Percentiles rank a stretch among this genome's conserved stretches.
phyloP scores from a whole-genome alignment of 1,140 invertebrate genomes.

The Conus ventricosus region DNA sequence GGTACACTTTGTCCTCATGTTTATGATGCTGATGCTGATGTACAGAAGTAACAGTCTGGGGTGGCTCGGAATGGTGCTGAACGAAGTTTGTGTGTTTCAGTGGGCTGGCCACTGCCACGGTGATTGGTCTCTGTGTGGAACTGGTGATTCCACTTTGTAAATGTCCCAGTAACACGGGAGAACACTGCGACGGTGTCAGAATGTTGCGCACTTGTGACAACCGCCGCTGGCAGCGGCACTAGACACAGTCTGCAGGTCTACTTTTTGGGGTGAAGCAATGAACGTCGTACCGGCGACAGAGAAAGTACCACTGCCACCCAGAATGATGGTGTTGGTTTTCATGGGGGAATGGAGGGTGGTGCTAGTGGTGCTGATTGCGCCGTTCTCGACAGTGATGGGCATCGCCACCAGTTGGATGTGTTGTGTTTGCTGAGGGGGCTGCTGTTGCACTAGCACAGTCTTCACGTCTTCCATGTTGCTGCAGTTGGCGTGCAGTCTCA shows the following conservation, averaged over 20 bases:
- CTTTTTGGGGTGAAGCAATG: slow-evolving; percentile 48
- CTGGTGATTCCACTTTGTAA: slow-evolving; percentile 59
- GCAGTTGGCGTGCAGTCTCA: slow-evolving; percentile 55
- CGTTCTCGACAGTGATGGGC: slow-evolving; percentile 32
- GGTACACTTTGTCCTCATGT: slow-evolving; percentile 83
- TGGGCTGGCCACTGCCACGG: slow-evolving; percentile 30
- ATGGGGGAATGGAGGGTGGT: slow-evolving; percentile 38
- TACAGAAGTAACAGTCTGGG: slow-evolving; percentile 51
- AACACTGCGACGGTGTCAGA: slow-evolving; percentile 57
- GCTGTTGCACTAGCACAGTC: slow-evolving; percentile 24
- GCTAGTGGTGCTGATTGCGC: neutral
- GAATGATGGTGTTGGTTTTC: slow-evolving; percentile 36
- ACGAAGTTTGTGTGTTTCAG: slow-evolving; percentile 43
- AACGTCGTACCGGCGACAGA: slow-evolving; percentile 27
- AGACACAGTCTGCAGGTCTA: slow-evolving; percentile 52
- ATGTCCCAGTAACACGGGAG: slow-evolving; percentile 64
- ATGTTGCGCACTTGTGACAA: slow-evolving; percentile 48
- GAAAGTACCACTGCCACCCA: slow-evolving; percentile 8
- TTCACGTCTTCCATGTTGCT: slow-evolving; percentile 77
- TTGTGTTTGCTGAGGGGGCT: slow-evolving; percentile 30
- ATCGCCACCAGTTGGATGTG: slow-evolving; percentile 40
- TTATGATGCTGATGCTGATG: slow-evolving; percentile 35
- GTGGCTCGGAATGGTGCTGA: slow-evolving; percentile 33
- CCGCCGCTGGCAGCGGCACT: slow-evolving; percentile 37
- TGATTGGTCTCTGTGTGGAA: slow-evolving; percentile 31